Base-by-base conservation (phyloP, 2,113 vertebrate genomes). In the Morone saxatilis region DNA sequence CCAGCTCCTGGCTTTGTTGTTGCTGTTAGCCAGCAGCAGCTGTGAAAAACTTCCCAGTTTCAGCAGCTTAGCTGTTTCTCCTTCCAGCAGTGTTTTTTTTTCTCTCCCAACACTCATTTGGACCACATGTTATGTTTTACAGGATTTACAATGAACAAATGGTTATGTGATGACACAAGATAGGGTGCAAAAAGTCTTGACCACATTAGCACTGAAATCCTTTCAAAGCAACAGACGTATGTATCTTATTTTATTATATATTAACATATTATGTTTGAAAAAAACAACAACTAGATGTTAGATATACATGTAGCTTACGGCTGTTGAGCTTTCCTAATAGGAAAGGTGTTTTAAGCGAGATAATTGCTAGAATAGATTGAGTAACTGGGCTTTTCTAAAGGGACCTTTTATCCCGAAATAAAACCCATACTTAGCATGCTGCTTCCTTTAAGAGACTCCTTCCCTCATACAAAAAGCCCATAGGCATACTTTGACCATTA, bases 1-100 rank as follows among this genome's bases (percentile, higher is more conserved):
- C 75, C 69, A 81, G 85, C 83, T 88, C 73, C 73, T 65, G 66
- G 90, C 80, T 84, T 80, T 86, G 73, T 88, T 88, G 86, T 71
- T 80, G 69, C 69, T 70, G 71, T 62, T 84, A 60, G 76, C 79
- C 81, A 63, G 71, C 56, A 86, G 84, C 82, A 81, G 81, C 87
- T 72, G 87, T 78, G 66, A 68, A 78, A 83, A 84, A 84, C 74
- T 74, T 76, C 61, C 71, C 68, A 81, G 69, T 61, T 73, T 84
- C 80, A 78, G 80, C 88, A 86, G 88, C 83, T 88, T 89, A 90
- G 73, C 81, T 31, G 1, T 54, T 85, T 71, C 56, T 75, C 74
- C 86, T 88, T 71, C 77, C 83, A 91, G 88, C 84, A 45, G 59
- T 85, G 68, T 68, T 75, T 67, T 77, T 67, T 66, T n/a, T 25